Conservation (phyloP, 2,113 vertebrate genomes). For the Bos taurus region ARS-UCD2.0 NC_037346.1:52811001-52811500, state of each 20-base stretch:
- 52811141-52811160: background rate
- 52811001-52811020: background rate
- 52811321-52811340: background rate
- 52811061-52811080: background rate
- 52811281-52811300: background rate
- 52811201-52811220: background rate
- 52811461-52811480: background rate
- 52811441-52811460: background rate
- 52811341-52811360: background rate
- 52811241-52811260: background rate
- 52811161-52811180: background rate
- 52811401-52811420: background rate
- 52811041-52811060: fast-evolving
- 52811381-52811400: background rate
- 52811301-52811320: background rate
- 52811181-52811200: background rate
- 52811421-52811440: background rate
- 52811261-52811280: background rate
- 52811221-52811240: background rate
- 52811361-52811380: background rate
- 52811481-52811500: background rate
- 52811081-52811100: background rate
- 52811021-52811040: background rate
- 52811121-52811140: background rate
- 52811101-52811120: background rate